phyloP scores from a whole-genome alignment of 2,113 vertebrate genomes.

The Odontophorus gujanensis region DNA sequence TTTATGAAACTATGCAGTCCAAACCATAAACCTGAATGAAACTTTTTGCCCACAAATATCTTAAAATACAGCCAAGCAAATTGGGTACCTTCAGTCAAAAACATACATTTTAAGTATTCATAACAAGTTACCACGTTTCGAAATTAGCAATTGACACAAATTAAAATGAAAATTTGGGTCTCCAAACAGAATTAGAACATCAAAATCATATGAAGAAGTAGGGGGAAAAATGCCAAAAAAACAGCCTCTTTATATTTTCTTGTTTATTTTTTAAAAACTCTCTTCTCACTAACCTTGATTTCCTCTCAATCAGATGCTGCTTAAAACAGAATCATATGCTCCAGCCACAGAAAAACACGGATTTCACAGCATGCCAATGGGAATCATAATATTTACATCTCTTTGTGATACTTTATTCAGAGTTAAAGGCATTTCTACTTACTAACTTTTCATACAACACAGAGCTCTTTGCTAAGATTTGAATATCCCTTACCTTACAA shows the following conservation, averaged over 20 bases:
- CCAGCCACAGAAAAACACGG: fast-evolving
- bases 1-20: fast-evolving
- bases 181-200: background rate
- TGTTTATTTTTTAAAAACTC: background rate
- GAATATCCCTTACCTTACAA: background rate
- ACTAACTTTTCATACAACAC: background rate
- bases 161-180: background rate
- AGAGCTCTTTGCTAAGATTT: background rate
- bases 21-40: background rate
- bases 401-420: background rate
- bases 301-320: background rate
- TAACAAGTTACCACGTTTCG: background rate
- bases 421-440: background rate
- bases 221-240: background rate
- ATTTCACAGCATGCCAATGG: fast-evolving
- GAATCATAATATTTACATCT: background rate
- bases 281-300: background rate
- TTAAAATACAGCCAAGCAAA: background rate
- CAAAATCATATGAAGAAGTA: fast-evolving
- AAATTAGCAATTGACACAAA: background rate
- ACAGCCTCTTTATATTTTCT: background rate
- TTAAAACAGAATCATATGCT: fast-evolving
- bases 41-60: background rate
- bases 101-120: background rate
- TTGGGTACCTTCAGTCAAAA: background rate